Conservation (phyloP, 2,888 invertebrate genomes). For the Leptinotarsa tumamoca region DNA sequence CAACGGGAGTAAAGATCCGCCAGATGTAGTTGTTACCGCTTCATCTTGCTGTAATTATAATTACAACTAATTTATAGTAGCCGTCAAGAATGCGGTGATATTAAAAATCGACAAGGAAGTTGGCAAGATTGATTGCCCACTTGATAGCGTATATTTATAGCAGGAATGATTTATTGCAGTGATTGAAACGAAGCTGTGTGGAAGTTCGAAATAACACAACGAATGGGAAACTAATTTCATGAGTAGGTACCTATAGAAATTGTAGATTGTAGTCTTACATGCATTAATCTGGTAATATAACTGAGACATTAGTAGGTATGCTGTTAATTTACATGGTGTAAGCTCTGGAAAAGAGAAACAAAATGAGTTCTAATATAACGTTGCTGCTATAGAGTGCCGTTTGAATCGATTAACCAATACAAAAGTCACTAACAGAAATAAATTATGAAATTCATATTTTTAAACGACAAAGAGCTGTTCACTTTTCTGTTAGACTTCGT, state of each 20-base stretch:
- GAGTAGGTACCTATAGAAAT: background rate
- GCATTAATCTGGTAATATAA: too few species aligned
- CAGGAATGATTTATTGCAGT: slow-evolving; percentile 10
- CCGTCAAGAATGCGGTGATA: slow-evolving; percentile 13
- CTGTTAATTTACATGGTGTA: too few species aligned
- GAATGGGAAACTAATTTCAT: slow-evolving; percentile 11
- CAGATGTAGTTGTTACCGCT: background rate
- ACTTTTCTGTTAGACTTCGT: too few species aligned
- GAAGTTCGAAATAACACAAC: slow-evolving; percentile 2
- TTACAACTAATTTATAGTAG: slow-evolving; percentile 16
- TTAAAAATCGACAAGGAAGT: slow-evolving; percentile 17
- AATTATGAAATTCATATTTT: background rate
- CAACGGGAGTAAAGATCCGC: slow-evolving; percentile 5
- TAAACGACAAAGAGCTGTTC: too few species aligned
- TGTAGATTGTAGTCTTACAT: background rate
- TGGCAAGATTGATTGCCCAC: slow-evolving; percentile 20
- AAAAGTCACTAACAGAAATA: background rate
- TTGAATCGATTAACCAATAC: background rate
- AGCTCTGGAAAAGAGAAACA: too few species aligned
- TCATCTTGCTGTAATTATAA: slow-evolving; percentile 10
- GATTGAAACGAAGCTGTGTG: slow-evolving; percentile 6
- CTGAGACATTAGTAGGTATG: too few species aligned
- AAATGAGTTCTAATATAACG: too few species aligned
- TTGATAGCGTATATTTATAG: slow-evolving; percentile 18
- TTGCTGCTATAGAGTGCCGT: too few species aligned